Evolutionary conservation across 2,797 vertebrate species (phyloP).

Genomic region (Sebastes nivosus): DNA sequence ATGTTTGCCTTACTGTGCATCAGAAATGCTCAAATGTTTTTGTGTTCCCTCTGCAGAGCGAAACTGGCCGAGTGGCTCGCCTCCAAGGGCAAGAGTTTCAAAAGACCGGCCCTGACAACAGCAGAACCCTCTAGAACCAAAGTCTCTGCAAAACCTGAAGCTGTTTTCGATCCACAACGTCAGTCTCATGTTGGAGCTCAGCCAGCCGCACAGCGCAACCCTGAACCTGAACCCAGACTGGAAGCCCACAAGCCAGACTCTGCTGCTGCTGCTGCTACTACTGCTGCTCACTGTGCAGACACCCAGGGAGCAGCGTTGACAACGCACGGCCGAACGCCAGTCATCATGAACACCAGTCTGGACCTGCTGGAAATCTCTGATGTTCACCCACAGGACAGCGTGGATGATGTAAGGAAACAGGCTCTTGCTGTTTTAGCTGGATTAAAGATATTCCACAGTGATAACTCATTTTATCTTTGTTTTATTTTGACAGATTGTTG

Average conservation of each 20-base stretch:
- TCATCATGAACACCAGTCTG: slow-evolving; percentile 71
- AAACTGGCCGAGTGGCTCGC: slow-evolving; percentile 81
- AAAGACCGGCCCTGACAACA: slow-evolving; percentile 72
- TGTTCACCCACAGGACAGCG: slow-evolving; percentile 56
- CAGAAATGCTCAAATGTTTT: background rate
- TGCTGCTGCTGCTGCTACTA: background rate
- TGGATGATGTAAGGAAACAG: slow-evolving; percentile 74
- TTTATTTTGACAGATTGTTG: slow-evolving; percentile 70
- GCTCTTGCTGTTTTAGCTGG: background rate
- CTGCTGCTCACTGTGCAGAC: background rate
- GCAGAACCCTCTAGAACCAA: slow-evolving; percentile 34
- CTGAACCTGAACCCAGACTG: background rate
- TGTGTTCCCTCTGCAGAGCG: slow-evolving; percentile 57
- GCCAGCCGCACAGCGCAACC: background rate
- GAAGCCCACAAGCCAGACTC: background rate
- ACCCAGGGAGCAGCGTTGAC: background rate
- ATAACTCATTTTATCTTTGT: background rate
- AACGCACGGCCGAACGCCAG: slow-evolving; percentile 27
- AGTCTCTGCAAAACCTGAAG: slow-evolving; percentile 11
- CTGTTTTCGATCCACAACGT: slow-evolving; percentile 5
- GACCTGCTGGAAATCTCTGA: slow-evolving; percentile 77
- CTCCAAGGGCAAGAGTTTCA: slow-evolving; percentile 79
- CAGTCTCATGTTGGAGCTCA: background rate
- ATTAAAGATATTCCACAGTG: background rate
- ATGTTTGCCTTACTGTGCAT: background rate